Evolutionary conservation across 2,797 vertebrate species (phyloP).

Genomic region (Centropyge bicolor): DNA sequence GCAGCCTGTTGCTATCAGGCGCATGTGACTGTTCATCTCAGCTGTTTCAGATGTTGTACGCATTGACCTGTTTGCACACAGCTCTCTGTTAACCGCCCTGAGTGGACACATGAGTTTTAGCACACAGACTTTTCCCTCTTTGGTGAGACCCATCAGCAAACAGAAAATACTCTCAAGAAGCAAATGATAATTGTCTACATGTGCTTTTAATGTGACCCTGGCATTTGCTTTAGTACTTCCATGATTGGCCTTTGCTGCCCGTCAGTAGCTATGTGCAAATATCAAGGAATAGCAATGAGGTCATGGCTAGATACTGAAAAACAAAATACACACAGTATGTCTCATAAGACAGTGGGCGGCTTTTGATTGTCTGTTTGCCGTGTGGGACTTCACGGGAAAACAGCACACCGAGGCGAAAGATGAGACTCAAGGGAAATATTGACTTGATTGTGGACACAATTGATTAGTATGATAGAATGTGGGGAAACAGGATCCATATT

Average conservation of each 20-base stretch:
- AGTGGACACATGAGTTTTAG: neutral
- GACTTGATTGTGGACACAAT: neutral
- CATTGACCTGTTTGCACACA: neutral
- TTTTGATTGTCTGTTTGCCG: neutral
- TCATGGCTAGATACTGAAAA: neutral
- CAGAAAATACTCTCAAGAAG: neutral
- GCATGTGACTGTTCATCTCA: neutral
- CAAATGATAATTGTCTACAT: neutral
- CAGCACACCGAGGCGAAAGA: neutral
- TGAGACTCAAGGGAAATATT: neutral
- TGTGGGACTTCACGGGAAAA: neutral
- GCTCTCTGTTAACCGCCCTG: neutral
- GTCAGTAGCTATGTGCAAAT: conserved; percentile 27
- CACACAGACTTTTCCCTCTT: neutral
- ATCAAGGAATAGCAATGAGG: neutral
- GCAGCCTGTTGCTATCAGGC: neutral
- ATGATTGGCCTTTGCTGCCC: conserved; percentile 13
- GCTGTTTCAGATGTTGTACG: neutral
- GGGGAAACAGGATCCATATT: neutral
- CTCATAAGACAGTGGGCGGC: neutral
- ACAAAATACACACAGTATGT: too few relatives aligned
- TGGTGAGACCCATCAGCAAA: neutral
- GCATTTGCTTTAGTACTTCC: conserved; percentile 1
- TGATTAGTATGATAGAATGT: neutral
- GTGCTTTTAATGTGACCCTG: neutral